Percentiles rank a stretch among this genome's conserved stretches.
These are phyloP conservation scores for Leptinotarsa juncta DNA, from an alignment of 2,888 invertebrate species.

Conservation along the genomic window DNA sequence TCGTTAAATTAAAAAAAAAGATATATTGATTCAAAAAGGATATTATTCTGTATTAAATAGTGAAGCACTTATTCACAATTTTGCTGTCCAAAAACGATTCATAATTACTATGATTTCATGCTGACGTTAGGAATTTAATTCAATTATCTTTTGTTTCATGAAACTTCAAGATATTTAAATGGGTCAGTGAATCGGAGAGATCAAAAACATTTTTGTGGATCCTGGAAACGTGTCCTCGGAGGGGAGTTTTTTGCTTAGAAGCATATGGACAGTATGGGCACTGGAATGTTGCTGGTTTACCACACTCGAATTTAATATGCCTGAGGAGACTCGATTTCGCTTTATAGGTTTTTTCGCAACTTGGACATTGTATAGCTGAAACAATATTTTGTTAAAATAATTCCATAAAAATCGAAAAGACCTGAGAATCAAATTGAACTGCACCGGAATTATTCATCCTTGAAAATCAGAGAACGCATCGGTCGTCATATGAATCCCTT, in stretches of 20 bases:
- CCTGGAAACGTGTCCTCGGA: slow-evolving; percentile 44
- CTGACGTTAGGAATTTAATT: no score
- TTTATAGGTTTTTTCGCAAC: slow-evolving; percentile 48
- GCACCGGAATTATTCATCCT: no score
- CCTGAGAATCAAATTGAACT: no score
- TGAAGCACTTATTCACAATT: no score
- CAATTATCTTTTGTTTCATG: slow-evolving; percentile 12
- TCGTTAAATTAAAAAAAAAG: no score
- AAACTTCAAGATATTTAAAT: no score
- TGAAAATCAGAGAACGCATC: no score
- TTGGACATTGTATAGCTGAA: slow-evolving; percentile 36
- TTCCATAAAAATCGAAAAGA: neutral
- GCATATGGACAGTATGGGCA: slow-evolving; percentile 51
- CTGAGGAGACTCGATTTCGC: slow-evolving; percentile 50
- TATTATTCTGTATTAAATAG: no score
- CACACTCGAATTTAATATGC: slow-evolving; percentile 67
- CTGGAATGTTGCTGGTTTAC: slow-evolving; percentile 62
- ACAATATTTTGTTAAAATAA: neutral
- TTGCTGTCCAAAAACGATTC: no score
- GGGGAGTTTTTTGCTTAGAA: slow-evolving; percentile 45
- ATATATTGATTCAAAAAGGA: no score
- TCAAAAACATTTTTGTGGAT: slow-evolving; percentile 42
- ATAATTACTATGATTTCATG: no score
- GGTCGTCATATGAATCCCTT: no score
- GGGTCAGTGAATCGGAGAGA: slow-evolving; percentile 15